These are phyloP conservation scores for Centropristis striata DNA, from an alignment of 2,113 vertebrate species.

Conservation along the genomic window DNA sequence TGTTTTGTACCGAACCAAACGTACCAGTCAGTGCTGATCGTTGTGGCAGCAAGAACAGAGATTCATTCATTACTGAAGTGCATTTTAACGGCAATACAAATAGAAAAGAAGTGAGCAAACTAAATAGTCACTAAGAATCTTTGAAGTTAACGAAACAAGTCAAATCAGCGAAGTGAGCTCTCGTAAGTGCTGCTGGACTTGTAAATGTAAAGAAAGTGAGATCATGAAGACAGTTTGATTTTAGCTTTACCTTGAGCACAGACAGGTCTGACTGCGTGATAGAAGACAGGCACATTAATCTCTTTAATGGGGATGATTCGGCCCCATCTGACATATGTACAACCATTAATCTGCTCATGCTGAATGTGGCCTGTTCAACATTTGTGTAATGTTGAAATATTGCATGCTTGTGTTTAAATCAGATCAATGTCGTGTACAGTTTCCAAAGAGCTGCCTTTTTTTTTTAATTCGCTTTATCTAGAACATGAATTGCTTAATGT, in stretches of 20 bases:
- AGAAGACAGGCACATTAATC: conserved; percentile 60
- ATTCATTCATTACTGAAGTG: neutral
- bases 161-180: neutral
- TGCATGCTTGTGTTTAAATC: conserved; percentile 7
- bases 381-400: conserved; percentile 39
- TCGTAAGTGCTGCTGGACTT: neutral
- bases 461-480: neutral
- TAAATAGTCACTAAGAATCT: neutral
- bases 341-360: conserved; percentile 45
- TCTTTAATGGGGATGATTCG: conserved; percentile 62
- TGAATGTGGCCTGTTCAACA: conserved; percentile 44
- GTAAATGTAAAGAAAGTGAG: conserved; percentile 31
- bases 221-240: conserved; percentile 49
- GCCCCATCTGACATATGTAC: conserved; percentile 47
- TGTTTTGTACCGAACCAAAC: neutral
- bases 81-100: neutral
- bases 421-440: conserved; percentile 11
- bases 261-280: conserved; percentile 39
- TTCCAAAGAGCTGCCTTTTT: conserved; percentile 35
- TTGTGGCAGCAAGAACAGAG: neutral
- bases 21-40: neutral
- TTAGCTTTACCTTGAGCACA: conserved; percentile 46
- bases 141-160: neutral
- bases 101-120: neutral
- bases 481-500: neutral